Evolutionary conservation across 2,888 invertebrate genomes (phyloP).

Genomic region (Opisthograptis luteolata): DNA sequence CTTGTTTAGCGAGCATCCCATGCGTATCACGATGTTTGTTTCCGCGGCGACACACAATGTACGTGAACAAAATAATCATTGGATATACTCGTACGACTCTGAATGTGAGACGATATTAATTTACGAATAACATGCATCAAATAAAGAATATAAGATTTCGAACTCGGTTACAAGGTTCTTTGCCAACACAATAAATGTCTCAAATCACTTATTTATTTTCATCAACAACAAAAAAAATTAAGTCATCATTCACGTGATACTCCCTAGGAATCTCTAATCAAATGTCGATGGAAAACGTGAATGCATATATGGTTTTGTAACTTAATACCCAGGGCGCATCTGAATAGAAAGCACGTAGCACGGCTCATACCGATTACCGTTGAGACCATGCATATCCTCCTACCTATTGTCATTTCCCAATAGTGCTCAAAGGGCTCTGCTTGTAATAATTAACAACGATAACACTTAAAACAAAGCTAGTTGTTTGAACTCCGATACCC

Average conservation of each 20-base stretch:
- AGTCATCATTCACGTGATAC: not conserved
- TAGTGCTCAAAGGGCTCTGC: slow-evolving; percentile 47
- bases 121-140: too few relatives aligned
- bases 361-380: slow-evolving; percentile 45
- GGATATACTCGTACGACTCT: not conserved
- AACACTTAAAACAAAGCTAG: slow-evolving; percentile 26
- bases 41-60: slow-evolving; percentile 6
- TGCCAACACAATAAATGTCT: too few relatives aligned
- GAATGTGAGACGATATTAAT: not conserved
- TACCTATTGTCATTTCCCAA: slow-evolving; percentile 45
- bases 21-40: slow-evolving; percentile 10
- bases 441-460: slow-evolving; percentile 15
- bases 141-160: too few relatives aligned
- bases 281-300: slow-evolving; percentile 3
- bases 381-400: slow-evolving; percentile 37
- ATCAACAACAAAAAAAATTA: not conserved
- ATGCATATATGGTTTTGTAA: slow-evolving; percentile 34
- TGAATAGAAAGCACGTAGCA: slow-evolving; percentile 52
- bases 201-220: not conserved
- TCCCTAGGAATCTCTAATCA: not conserved
- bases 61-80: slow-evolving; percentile 11
- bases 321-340: slow-evolving; percentile 46
- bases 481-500: slow-evolving; percentile 38
- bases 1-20: slow-evolving; percentile 1
- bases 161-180: too few relatives aligned